A percentile compares a stretch with the other conserved stretches of the same genome.
Conservation (phyloP, 2,888 invertebrate species). For the Notodonta dromedarius region DNA sequence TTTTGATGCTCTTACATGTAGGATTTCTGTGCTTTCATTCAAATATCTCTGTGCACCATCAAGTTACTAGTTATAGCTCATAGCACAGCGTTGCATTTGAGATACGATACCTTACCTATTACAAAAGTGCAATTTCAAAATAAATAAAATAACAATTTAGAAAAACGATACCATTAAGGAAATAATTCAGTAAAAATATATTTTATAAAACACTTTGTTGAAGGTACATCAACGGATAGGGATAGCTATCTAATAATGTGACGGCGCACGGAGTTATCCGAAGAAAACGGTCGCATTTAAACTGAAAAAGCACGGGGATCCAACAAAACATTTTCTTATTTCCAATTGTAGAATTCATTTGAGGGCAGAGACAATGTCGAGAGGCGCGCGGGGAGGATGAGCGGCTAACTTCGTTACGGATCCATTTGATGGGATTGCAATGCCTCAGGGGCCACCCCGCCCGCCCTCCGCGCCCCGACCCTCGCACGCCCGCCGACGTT, state of each 20-base stretch:
- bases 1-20: too few relatives aligned
- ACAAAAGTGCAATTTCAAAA: too few relatives aligned
- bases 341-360: conserved; percentile 85
- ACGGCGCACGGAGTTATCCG: conserved; percentile 66
- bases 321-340: conserved; percentile 85
- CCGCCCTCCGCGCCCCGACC: conserved; percentile 46
- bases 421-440: conserved; percentile 91
- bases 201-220: conserved; percentile 53
- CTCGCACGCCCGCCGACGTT: conserved; percentile 63
- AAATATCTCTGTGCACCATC: too few relatives aligned
- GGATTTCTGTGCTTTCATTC: too few relatives aligned
- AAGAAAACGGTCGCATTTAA: conserved; percentile 79
- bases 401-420: conserved; percentile 90
- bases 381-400: conserved; percentile 84
- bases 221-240: conserved; percentile 42
- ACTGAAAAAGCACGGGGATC: conserved; percentile 80
- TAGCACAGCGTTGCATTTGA: too few relatives aligned
- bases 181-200: conserved; percentile 57
- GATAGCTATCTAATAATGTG: conserved; percentile 52
- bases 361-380: conserved; percentile 84
- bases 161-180: conserved; percentile 38
- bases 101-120: too few relatives aligned
- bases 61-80: too few relatives aligned
- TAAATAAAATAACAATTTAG: conserved; percentile 41
- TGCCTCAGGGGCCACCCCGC: conserved; percentile 79